Base-by-base conservation (phyloP, 2,888 invertebrate species). In the Sussaba pulchella region DNA sequence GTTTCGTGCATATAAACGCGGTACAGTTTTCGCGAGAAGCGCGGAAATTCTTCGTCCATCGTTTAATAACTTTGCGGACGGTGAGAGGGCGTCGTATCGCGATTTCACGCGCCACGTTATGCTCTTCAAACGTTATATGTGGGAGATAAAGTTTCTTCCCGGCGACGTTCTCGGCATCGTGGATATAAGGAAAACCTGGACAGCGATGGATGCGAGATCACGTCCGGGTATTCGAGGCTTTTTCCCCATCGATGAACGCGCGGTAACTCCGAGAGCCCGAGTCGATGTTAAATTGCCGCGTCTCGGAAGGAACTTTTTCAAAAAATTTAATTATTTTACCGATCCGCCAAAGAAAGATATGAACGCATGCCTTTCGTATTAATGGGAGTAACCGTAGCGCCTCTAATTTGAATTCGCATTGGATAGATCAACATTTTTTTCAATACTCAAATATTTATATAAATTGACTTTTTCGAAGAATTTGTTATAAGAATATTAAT, bases 71-170 rank as follows among this genome's bases (percentile, higher is more conserved):
- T 81, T 64, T 74, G 72, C 54, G 66, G 67, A 77, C 61, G 36
- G 50, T 6, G 31, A 21, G 45, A 79, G 74, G 50, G 72, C 85
- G 80, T 81, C 78, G 84, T 84, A 87, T 84, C 82, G 84, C 86
- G 85, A 88, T 88, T 88, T 88, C 86, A 88, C 84, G 87, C 84
- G 86, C 83, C 59, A 9, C 84, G 84, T 83, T 85, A 81, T 85
- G 81, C 82, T 87, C 81, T 67, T 81, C 82, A 77, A 78, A 84
- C 84, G 31, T 14, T 43, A 3, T 54, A 31, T 21, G 50, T 50
- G 54, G 31, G 24, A 52, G 31, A 31, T 5, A 31, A 5, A 31
- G 21, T 3, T 1, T 24, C 3, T 52, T 52, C 10, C 3, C 24
- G 9, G 21, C 4, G 52, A 54, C 54, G 26, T n/a, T 24, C 54